A percentile compares a stretch with the other conserved stretches of the same genome.
These are phyloP conservation scores for Pandemis heparana DNA, from an alignment of 2,888 invertebrate species.

Conservation along the genomic window DNA sequence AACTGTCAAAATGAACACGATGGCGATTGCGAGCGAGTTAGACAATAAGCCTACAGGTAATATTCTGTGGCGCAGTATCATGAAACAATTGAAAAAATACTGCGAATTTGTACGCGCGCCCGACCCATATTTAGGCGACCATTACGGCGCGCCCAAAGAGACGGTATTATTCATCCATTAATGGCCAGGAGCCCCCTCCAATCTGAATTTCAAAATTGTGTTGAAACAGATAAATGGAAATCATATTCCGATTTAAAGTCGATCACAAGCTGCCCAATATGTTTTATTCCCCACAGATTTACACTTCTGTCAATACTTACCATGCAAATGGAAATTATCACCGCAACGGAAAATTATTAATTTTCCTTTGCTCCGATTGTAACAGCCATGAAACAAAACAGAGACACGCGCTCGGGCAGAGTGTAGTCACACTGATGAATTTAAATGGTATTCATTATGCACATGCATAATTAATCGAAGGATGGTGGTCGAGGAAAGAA, in stretches of 20 bases:
- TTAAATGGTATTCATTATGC: slow-evolving; percentile 82
- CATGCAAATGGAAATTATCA: slow-evolving; percentile 17
- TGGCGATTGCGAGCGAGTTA: too few relatives aligned
- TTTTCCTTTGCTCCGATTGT: slow-evolving; percentile 3
- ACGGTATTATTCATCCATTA: slow-evolving; percentile 73
- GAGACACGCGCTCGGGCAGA: slow-evolving; percentile 41
- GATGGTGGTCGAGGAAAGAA: slow-evolving; percentile 77
- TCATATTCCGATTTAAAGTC: slow-evolving; percentile 60
- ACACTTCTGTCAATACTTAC: slow-evolving; percentile 13
- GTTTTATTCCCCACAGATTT: slow-evolving; percentile 14
- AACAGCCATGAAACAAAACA: slow-evolving; percentile 5
- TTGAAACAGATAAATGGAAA: slow-evolving; percentile 72
- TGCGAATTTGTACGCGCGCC: neutral
- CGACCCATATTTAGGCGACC: slow-evolving; percentile 62
- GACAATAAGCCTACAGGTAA: too few relatives aligned
- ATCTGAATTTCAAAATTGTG: slow-evolving; percentile 71
- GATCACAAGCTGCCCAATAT: slow-evolving; percentile 49
- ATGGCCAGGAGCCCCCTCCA: slow-evolving; percentile 56
- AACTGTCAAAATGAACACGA: too few relatives aligned
- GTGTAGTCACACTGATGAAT: slow-evolving; percentile 68
- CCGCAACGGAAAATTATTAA: slow-evolving; percentile 16
- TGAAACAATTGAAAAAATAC: neutral
- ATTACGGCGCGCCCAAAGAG: slow-evolving; percentile 54
- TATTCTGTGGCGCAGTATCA: neutral
- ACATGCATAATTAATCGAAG: slow-evolving; percentile 80